Conservation (phyloP, 2,113 vertebrate genomes). For the Ammospiza nelsoni region DNA sequence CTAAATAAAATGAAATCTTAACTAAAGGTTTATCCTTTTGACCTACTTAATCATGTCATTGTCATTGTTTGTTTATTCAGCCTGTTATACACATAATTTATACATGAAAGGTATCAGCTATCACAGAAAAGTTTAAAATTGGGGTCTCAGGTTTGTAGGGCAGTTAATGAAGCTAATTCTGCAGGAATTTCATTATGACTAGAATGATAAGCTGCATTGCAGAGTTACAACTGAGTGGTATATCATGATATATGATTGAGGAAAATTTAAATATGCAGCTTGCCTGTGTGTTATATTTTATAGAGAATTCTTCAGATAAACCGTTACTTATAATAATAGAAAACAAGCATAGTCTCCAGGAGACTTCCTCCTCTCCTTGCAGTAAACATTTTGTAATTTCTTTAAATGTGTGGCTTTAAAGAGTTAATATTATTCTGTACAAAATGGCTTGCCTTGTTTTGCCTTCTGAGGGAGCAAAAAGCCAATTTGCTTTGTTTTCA, state of each 20-base stretch:
- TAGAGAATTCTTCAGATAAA: neutral
- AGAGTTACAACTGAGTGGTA: neutral
- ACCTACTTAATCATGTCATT: neutral
- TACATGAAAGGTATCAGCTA: neutral
- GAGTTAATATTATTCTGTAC: neutral
- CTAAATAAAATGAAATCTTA: neutral
- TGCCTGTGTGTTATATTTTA: neutral
- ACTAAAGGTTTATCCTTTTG: neutral
- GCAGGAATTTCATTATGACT: neutral
- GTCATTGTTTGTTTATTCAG: neutral
- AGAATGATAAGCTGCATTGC: neutral
- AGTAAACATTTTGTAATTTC: neutral
- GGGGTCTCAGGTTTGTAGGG: neutral
- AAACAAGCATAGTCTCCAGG: neutral
- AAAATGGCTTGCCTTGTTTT: neutral
- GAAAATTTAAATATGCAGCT: neutral
- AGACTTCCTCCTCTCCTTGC: neutral
- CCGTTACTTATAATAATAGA: neutral
- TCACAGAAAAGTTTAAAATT: neutral
- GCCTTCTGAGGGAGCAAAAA: neutral
- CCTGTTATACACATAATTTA: neutral
- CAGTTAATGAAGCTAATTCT: slow-evolving; percentile 6
- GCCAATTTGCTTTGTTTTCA: neutral
- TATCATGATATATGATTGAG: neutral
- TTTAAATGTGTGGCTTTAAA: neutral